phyloP scores from a whole-genome alignment of 2,888 invertebrate genomes.

The Ophioninae sp. region DNA sequence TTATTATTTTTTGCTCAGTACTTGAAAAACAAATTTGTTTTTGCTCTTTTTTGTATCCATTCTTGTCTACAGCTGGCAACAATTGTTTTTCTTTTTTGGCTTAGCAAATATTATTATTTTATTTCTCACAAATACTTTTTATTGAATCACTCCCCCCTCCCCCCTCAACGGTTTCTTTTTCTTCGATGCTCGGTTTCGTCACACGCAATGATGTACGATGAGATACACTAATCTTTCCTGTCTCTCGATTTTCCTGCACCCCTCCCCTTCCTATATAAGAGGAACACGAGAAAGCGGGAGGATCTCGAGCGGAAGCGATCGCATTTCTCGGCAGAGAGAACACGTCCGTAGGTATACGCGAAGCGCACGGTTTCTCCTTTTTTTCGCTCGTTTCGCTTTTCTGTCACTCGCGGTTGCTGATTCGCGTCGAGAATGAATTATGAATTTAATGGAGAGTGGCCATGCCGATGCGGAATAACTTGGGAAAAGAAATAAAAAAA shows the following conservation, averaged over 20 bases:
- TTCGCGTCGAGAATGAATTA: conserved; percentile 24
- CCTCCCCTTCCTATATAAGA: conserved; percentile 1
- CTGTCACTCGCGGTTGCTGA: conserved; percentile 17
- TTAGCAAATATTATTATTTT: conserved; percentile 4
- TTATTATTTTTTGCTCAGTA: not conserved
- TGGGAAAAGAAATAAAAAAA: not conserved
- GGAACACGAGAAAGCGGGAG: conserved; percentile 23
- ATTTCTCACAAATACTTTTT: conserved; percentile 37
- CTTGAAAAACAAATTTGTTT: not conserved
- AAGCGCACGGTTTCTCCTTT: not conserved
- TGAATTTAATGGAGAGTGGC: conserved; percentile 33
- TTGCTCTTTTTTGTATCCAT: not conserved
- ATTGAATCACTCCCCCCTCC: not conserved
- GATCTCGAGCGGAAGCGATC: conserved; percentile 39
- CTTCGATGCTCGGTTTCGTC: not conserved
- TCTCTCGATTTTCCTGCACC: conserved; percentile 8
- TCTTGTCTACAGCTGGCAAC: not conserved
- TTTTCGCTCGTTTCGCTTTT: conserved; percentile 20
- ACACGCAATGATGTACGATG: conserved; percentile 26
- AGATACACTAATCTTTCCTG: conserved; percentile 9
- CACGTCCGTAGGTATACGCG: conserved; percentile 20
- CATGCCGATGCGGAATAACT: not conserved
- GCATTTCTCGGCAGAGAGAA: conserved; percentile 30
- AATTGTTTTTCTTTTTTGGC: conserved; percentile 1
- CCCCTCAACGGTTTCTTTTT: too few relatives aligned